Evolutionary conservation across 2,888 invertebrate genomes (phyloP).

Genomic region (Ennomos quercinarius): DNA sequence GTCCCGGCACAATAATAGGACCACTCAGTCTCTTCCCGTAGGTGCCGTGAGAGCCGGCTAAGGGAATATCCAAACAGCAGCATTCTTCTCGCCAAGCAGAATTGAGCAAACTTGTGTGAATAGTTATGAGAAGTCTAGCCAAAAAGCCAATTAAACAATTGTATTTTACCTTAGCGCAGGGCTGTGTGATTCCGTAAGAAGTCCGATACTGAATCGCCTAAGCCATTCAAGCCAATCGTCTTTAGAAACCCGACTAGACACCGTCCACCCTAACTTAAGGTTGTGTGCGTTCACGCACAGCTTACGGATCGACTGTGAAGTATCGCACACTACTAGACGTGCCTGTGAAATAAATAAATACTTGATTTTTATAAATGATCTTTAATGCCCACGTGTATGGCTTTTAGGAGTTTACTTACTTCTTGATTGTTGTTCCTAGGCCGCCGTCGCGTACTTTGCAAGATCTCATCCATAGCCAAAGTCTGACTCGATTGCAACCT

Average conservation of each 20-base stretch:
- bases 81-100: no score
- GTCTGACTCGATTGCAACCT: slow-evolving; percentile 83
- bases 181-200: slow-evolving; percentile 97
- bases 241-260: slow-evolving; percentile 95
- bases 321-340: slow-evolving; percentile 79
- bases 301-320: slow-evolving; percentile 91
- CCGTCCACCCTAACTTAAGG: slow-evolving; percentile 96
- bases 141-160: background rate
- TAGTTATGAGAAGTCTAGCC: no score
- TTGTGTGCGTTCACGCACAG: slow-evolving; percentile 93
- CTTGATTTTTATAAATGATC: no score
- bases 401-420: slow-evolving; percentile 60
- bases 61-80: no score
- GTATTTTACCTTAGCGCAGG: slow-evolving; percentile 90
- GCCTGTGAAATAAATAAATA: slow-evolving; percentile 50
- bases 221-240: slow-evolving; percentile 99
- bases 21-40: no score
- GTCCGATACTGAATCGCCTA: slow-evolving; percentile 94
- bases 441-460: slow-evolving; percentile 86
- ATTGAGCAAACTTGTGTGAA: no score
- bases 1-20: no score
- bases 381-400: no score
- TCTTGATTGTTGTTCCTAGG: slow-evolving; percentile 90
- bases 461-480: slow-evolving; percentile 89
- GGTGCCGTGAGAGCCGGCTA: no score